These are phyloP conservation scores for Acanthurus tractus DNA, from an alignment of 2,797 vertebrate genomes.

Conservation along the genomic window DNA sequence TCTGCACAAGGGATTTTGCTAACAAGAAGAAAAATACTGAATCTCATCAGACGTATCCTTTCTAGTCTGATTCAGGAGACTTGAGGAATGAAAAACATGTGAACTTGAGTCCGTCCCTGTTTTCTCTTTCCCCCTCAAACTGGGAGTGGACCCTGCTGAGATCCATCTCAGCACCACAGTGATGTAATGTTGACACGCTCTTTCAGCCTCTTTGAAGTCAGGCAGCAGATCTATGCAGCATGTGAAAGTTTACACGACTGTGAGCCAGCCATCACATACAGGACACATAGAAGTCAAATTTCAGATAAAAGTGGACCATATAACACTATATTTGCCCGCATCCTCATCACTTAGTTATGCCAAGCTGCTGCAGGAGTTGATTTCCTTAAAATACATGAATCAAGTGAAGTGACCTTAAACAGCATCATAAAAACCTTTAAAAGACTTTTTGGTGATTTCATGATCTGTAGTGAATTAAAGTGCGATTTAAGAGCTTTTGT, in stretches of 20 bases:
- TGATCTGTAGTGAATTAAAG: no score
- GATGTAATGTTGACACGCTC: constrained; percentile 61
- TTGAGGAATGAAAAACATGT: constrained; percentile 30
- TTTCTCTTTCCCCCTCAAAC: constrained; percentile 16
- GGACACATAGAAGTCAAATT: constrained; percentile 7
- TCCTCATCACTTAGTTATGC: not conserved
- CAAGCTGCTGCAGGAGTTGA: not conserved
- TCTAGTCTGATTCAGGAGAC: constrained; percentile 20
- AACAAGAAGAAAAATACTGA: constrained; percentile 1
- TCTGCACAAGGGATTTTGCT: constrained; percentile 10
- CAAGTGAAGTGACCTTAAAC: not conserved
- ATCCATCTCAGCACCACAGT: constrained; percentile 12
- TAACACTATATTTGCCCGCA: not conserved
- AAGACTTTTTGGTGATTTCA: not conserved
- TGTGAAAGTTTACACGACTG: constrained; percentile 25
- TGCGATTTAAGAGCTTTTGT: no score
- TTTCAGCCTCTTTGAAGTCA: constrained; percentile 36
- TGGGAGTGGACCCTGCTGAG: constrained; percentile 36
- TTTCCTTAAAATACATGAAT: not conserved
- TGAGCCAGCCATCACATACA: constrained; percentile 14
- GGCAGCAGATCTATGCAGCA: constrained; percentile 10
- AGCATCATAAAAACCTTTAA: not conserved
- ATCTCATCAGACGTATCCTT: not conserved
- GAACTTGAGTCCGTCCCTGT: constrained; percentile 2
- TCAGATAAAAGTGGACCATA: not conserved